Base-by-base conservation (phyloP, 2,888 invertebrate genomes). In the Digitonthophagus gazella region DNA sequence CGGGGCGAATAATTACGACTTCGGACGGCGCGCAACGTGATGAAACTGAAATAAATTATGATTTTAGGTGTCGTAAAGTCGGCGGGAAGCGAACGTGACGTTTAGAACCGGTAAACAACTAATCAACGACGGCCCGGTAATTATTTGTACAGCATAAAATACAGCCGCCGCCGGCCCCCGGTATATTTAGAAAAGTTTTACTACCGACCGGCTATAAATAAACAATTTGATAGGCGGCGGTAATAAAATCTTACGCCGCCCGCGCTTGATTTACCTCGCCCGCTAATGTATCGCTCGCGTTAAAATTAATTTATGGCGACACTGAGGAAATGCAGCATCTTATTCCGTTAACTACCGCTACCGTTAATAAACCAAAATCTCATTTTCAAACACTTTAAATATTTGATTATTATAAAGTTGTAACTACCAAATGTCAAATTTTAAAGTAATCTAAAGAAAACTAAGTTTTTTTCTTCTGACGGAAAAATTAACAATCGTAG, bases 111-210 rank as follows among this genome's bases (percentile, higher is more conserved):
- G 66, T 65, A 69, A 69, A 67, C 67, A 67, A 65, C 67, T 56
- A 67, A 67, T 67, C 69, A 65, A 65, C 64, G 67, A 64, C 57
- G 57, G 58, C 64, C 61, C 28, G 19, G 58, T 67, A 69, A 65
- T 67, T 64, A 58, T 69, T 67, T 69, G 64, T 67, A 67, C 69
- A 58, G 64, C 16, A 69, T 69, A 65, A 69, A 69, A 67, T 69
- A 69, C 58, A 44, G 57, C 63, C 66, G n/a, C n/a, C 28, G 28
- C 28, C 28, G 28, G 28, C 8, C 28, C 64, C 18, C 56, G 64
- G 61, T 61, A 61, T 69, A 69, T 69, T 69, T 69, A 69, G 28
- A 68, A 68, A 69, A 67, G 44, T 65, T 69, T 69, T 69, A 69
- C 58, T 63, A 18, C 56, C 58, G 67, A 57, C 64, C 58, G 18